A percentile compares a stretch with the other conserved stretches of the same genome.
phyloP scores from a whole-genome alignment of 1,140 invertebrate genomes.

The Oncopeltus fasciatus region DNA sequence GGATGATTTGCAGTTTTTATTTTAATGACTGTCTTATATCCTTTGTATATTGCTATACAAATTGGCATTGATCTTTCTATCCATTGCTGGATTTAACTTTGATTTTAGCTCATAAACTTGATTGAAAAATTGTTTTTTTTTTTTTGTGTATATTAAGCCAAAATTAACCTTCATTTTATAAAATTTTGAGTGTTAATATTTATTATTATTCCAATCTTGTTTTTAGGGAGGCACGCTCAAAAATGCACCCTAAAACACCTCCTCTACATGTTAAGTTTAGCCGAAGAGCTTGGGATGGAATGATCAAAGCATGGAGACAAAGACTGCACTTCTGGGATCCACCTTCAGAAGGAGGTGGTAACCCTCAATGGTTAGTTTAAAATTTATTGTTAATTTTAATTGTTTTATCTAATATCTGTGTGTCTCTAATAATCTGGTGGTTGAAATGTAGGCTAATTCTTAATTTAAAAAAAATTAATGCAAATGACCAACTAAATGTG shows the following conservation, averaged over 20 bases:
- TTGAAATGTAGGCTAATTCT: too few species aligned
- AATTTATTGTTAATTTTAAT: too few species aligned
- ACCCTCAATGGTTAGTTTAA: conserved; percentile 17
- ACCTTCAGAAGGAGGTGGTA: conserved; percentile 28
- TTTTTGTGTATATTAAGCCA: neutral
- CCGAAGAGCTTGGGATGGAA: conserved; percentile 74
- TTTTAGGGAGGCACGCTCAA: conserved; percentile 45
- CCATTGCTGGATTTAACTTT: too few species aligned
- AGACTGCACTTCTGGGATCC: conserved; percentile 72
- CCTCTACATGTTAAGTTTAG: conserved; percentile 76
- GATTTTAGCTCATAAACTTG: neutral
- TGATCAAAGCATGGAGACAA: conserved; percentile 74
- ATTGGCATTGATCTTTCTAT: too few species aligned
- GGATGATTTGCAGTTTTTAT: too few species aligned
- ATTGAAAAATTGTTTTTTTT: neutral
- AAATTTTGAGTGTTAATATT: conserved; percentile 10
- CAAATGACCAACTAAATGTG: too few species aligned
- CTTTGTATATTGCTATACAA: too few species aligned
- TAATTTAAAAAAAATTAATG: too few species aligned
- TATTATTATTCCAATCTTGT: conserved; percentile 11
- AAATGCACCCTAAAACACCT: conserved; percentile 70
- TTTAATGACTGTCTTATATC: too few species aligned
- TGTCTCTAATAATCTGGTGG: too few species aligned
- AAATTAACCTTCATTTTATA: too few species aligned
- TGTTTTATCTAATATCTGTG: too few species aligned